Evolutionary conservation across 2,113 vertebrate species (phyloP), one percentile per base, ranked within the genome.

Genomic region (Cynocephalus volans): DNA sequence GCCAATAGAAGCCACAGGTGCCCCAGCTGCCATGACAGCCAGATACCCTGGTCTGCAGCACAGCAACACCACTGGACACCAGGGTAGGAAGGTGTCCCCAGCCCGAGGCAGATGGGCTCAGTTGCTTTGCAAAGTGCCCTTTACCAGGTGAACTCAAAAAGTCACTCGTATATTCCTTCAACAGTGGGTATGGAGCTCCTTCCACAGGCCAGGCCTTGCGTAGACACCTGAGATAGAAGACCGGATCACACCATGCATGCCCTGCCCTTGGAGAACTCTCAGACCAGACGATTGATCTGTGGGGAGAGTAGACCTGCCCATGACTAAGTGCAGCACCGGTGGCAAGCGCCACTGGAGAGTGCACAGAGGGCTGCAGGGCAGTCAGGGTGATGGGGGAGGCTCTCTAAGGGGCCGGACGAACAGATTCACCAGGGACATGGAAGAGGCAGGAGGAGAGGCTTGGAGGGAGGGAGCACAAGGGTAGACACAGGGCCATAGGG

Each of bases 401-500:
- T 60, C 83, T 65, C 70, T 4, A 41, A 9, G 11, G 8, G 13
- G 13, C 23, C 64, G 13, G 36, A n/a, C n/a, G 69, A 60, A 26
- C 23, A 69, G 79, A 18, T 13, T 12, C 56, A 28, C 3, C 41
- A 3, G 58, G 36, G 73, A 6, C 5, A n/a, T 31, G 14, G n/a
- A 65, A 26, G 31, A 56, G 52, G 45, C 7, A 28, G 52, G 17
- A 28, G 19, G 54, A 18, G 18, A 10, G 5, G 31, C 31, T 58
- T 23, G 19, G 4, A 31, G 36, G 41, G 5, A 6, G 31, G 17
- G 13, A 64, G 50, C 26, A 19, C 21, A 14, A 33, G 7, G 19
- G 41, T 18, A 67, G 26, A 70, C 26, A 0, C 17, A 48, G 2
- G 24, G 6, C 0, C 5, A 10, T 6, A 4, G 33, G 2, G 31